phyloP scores from a whole-genome alignment of 2,113 vertebrate species.

The Nanorana parkeri region DNA sequence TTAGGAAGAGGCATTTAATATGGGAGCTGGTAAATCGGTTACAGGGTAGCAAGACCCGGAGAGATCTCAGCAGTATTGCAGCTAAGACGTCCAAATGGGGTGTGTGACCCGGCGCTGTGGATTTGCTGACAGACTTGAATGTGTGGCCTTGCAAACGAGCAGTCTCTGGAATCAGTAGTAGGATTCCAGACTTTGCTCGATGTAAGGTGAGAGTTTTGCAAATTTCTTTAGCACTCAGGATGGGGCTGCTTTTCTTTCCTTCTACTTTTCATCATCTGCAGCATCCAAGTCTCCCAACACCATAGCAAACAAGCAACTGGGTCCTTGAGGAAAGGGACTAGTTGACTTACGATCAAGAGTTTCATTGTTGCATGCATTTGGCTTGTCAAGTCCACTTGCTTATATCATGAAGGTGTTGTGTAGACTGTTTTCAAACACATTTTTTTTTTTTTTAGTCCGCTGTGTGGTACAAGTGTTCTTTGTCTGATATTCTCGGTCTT shows the following conservation, averaged over 20 bases:
- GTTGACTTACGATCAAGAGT: too few relatives aligned
- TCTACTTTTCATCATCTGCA: constrained; percentile 29
- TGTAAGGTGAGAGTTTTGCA: constrained; percentile 47
- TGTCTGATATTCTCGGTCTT: too few relatives aligned
- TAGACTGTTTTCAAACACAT: not conserved
- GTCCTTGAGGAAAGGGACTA: not conserved
- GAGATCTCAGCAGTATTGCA: constrained; percentile 19
- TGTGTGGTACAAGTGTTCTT: too few relatives aligned
- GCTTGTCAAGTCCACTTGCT: not conserved
- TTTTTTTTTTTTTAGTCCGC: too few relatives aligned
- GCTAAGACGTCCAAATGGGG: constrained; percentile 39
- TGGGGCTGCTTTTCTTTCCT: not conserved
- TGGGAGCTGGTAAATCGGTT: constrained; percentile 39
- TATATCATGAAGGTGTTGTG: not conserved
- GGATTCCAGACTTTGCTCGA: constrained; percentile 37
- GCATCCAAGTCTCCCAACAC: not conserved
- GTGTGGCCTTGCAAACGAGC: constrained; percentile 49
- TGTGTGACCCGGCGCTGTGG: constrained; percentile 32
- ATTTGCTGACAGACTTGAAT: constrained; percentile 50
- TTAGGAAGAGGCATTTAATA: constrained; percentile 8
- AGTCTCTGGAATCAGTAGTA: constrained; percentile 39
- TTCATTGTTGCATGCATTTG: too few relatives aligned
- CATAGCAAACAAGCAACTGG: not conserved
- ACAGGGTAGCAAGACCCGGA: constrained; percentile 4
- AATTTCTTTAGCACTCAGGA: constrained; percentile 17